Conservation (phyloP, 2,113 vertebrate genomes). For the Paramormyrops kingsleyae region DNA sequence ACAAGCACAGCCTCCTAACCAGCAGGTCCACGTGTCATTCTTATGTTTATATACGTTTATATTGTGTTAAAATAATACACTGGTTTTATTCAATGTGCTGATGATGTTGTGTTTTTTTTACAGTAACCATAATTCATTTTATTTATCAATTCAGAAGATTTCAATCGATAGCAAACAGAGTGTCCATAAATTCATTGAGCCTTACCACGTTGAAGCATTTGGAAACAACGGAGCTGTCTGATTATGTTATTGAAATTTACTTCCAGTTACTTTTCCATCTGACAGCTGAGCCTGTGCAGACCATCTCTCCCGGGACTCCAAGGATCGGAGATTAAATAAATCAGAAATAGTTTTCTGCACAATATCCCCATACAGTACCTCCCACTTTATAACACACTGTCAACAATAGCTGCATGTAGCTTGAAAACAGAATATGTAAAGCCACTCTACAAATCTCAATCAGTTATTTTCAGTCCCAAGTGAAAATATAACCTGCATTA, state of each 20-base stretch:
- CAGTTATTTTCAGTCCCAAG: not conserved
- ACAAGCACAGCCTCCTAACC: not conserved
- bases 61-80: not conserved
- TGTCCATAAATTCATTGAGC: not conserved
- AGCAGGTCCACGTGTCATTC: not conserved
- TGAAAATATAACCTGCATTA: not conserved
- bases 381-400: not conserved
- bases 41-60: not conserved
- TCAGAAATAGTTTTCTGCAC: not conserved
- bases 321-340: not conserved
- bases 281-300: not conserved
- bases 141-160: not conserved
- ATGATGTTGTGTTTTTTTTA: not conserved
- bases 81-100: not conserved
- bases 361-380: too few relatives aligned
- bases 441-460: not conserved
- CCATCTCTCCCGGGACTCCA: not conserved
- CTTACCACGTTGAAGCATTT: not conserved
- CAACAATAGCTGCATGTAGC: not conserved
- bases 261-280: not conserved
- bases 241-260: constrained; percentile 4
- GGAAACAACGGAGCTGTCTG: not conserved
- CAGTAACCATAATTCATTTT: not conserved
- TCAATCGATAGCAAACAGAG: not conserved
- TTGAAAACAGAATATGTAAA: not conserved